Conservation (phyloP, 1,140 invertebrate genomes). For the Sminthurides bifidus region DNA sequence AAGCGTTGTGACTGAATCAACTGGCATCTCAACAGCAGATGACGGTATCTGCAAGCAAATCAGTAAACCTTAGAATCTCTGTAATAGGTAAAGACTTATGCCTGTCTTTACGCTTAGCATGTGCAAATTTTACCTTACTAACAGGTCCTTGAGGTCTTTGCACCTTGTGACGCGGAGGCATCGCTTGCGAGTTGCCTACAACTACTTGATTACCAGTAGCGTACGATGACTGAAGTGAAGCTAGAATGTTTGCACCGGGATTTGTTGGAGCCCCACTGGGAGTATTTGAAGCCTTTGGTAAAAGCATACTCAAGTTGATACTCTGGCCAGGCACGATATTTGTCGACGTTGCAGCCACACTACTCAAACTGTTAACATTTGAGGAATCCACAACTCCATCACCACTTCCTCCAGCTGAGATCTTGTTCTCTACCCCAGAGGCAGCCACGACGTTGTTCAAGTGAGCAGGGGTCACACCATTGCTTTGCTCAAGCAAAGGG, state of each 20-base stretch:
- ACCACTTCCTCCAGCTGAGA: constrained; percentile 21
- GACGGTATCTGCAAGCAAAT: constrained; percentile 60
- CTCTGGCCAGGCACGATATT: constrained; percentile 29
- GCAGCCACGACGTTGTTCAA: constrained; percentile 10
- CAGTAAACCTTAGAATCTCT: background rate
- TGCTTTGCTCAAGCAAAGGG: constrained; percentile 29
- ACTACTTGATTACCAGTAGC: constrained; percentile 26
- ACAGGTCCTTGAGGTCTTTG: constrained; percentile 54
- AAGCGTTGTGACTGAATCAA: constrained; percentile 67
- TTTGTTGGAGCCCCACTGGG: constrained; percentile 6
- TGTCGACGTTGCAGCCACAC: constrained; percentile 6
- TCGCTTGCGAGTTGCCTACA: constrained; percentile 32
- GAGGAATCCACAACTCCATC: constrained; percentile 10
- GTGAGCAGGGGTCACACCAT: constrained; percentile 21
- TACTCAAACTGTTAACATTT: constrained; percentile 8
- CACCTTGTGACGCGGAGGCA: constrained; percentile 34
- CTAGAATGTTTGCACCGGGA: constrained; percentile 30
- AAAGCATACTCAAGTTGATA: constrained; percentile 27
- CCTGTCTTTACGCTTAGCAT: background rate
- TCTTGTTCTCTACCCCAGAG: constrained; percentile 4
- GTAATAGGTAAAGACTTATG: background rate
- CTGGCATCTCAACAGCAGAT: constrained; percentile 89
- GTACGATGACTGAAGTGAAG: constrained; percentile 29
- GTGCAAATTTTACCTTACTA: constrained; percentile 54
- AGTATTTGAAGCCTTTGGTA: constrained; percentile 13